Conservation (phyloP, 2,797 vertebrate genomes). For the Pitangus sulphuratus region DNA sequence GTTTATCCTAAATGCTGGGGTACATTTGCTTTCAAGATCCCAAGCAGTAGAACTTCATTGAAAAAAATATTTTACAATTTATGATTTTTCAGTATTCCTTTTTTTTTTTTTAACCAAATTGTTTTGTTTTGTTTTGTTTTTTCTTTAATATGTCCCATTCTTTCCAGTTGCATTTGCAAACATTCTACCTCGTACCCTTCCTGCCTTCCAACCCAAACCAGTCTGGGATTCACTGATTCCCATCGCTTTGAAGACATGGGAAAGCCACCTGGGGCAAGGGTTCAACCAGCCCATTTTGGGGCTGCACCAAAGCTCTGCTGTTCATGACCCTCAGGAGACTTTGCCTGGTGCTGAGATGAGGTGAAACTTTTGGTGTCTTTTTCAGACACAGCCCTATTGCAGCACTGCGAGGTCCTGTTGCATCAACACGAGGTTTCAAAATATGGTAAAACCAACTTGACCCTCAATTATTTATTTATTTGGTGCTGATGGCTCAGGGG, state of each 20-base stretch:
- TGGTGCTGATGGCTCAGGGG: background rate
- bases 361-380: background rate
- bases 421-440: conserved; percentile 53
- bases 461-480: background rate
- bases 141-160: background rate
- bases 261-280: background rate
- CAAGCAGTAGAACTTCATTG: background rate
- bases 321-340: background rate
- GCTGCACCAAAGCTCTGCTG: background rate
- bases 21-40: background rate
- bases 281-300: background rate
- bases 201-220: background rate
- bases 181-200: background rate
- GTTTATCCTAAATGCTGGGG: background rate
- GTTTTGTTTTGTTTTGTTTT: background rate
- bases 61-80: background rate
- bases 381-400: background rate
- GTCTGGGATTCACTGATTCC: background rate
- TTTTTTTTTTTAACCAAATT: background rate
- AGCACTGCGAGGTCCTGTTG: conserved; percentile 21
- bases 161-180: background rate
- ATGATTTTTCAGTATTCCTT: background rate
- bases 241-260: background rate
- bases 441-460: conserved; percentile 3
- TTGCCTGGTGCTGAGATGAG: background rate